These are phyloP conservation scores for Cydia pomonella DNA, from an alignment of 1,140 invertebrate genomes.

Conservation along the genomic window DNA sequence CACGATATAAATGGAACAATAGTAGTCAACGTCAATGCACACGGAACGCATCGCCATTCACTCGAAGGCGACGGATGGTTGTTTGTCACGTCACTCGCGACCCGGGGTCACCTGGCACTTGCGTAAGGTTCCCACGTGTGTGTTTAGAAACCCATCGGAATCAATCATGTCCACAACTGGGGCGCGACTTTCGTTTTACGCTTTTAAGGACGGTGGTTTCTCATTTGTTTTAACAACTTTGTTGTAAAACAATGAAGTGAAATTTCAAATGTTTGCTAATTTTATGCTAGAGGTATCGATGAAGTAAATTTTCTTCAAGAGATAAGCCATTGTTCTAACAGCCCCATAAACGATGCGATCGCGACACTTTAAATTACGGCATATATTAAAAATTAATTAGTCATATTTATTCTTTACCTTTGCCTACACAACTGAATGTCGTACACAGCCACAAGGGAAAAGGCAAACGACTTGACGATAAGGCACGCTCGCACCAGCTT, in stretches of 20 bases:
- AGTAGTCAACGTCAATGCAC: slow-evolving; percentile 18
- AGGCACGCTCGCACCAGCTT: slow-evolving; percentile 7
- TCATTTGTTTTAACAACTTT: slow-evolving; percentile 1
- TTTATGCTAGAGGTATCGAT: too few species aligned
- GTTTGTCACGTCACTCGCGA: slow-evolving; percentile 26
- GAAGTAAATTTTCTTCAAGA: too few species aligned
- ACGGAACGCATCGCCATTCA: slow-evolving; percentile 9
- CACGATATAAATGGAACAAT: background rate
- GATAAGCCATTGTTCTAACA: too few species aligned
- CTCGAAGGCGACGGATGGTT: slow-evolving; percentile 8
- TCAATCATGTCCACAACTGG: slow-evolving; percentile 19
- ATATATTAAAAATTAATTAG: too few species aligned
- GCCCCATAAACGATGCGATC: too few species aligned
- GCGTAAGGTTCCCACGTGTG: slow-evolving; percentile 6
- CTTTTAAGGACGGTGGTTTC: background rate
- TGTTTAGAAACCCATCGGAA: slow-evolving; percentile 2
- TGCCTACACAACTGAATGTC: background rate
- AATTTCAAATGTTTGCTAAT: too few species aligned
- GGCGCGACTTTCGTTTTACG: slow-evolving; percentile 2
- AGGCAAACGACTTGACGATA: background rate
- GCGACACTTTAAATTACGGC: too few species aligned
- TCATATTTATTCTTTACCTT: background rate
- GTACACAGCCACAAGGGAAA: background rate
- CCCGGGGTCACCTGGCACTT: slow-evolving; percentile 9
- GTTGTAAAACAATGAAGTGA: background rate